Base-by-base conservation (phyloP, 1,140 invertebrate species). In the Cotesia vestalis region DNA sequence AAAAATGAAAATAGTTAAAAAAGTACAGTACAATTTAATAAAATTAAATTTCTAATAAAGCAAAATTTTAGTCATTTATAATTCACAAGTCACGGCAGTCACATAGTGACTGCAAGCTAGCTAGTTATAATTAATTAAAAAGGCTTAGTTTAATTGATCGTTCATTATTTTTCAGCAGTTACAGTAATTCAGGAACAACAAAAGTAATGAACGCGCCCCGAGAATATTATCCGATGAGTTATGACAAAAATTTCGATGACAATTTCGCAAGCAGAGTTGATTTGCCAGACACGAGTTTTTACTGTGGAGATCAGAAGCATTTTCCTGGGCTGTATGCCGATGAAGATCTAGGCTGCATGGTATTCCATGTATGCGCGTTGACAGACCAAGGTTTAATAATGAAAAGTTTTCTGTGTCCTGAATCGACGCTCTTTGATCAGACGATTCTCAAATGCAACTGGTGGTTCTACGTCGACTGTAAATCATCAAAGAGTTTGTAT, bases 401-500 rank as follows among this genome's bases (percentile, higher is more conserved):
- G 90, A 96, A 96, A 78, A 95, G 94, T 51, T 96, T 96, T 83
- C 86, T 95, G 11, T 96, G 94, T 80, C 95, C 95, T 0, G 94
- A 95, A 83, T 95, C 93, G 14, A 96, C 95, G 0, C 88, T 95
- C 12, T 96, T 96, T 82, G 95, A 96, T 81, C 93, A 95, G 81
- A 94, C 94, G 3, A 94, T 96, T 66, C 87, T 96, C 0, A 95
- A 95, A 80, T 96, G 95, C 84, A 96, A 96, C 81, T 96, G 94
- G 94, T 95, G 94, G 93, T 95, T 95, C 85, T 95, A 95, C 84
- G 94, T 95, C 0, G 94, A 96, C 79, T 96, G 95, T 83, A 93
- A 94, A 84, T 89, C 90, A 40, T 94, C 94, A 0, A 91, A 90
- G 75, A 90, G 89, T 64, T 86, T 95, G 46, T 96, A 95, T 82